Evolutionary conservation across 2,888 invertebrate genomes (phyloP), one percentile per base, ranked within the genome.

Genomic region (Folsomia manolachei): DNA sequence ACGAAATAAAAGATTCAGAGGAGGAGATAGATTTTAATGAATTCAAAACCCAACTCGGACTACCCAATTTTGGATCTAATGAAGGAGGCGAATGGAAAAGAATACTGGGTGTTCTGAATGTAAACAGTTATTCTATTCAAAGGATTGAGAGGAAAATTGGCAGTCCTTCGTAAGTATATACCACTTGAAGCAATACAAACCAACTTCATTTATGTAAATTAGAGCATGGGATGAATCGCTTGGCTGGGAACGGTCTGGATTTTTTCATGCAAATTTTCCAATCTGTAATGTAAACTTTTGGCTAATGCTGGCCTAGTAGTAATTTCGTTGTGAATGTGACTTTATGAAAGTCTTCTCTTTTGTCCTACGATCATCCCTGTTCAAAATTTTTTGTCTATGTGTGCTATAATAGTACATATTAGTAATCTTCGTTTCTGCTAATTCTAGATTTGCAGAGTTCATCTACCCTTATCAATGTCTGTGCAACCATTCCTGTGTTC

Each of bases 401-500:
- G 39, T 39, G 39, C 14, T 39, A 39, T 14, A n/a, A n/a, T n/a
- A n/a, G n/a, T n/a, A n/a, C n/a, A n/a, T n/a, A n/a, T n/a, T n/a
- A n/a, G n/a, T n/a, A n/a, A n/a, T n/a, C n/a, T n/a, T n/a, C n/a
- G n/a, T n/a, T n/a, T n/a, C n/a, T n/a, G n/a, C n/a, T n/a, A n/a
- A n/a, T n/a, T n/a, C n/a, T n/a, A 75, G 75, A 66, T 75, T 75
- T 61, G 75, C 71, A 14, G 75, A 75, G 64, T 75, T 75, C 63
- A 69, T 75, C n/a, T 75, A 73, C 62, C 67, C 71, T 1, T 63
- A 66, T 1, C 73, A 73, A 14, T 74, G 76, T 23, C 85, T 91
- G 64, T 86, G 92, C 81, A 89, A 91, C 14, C 92, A 92, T 84
- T 89, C 89, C 82, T 92, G 92, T 82, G 87, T 89, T 26, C 79